These are phyloP conservation scores for Eupeodes latifasciatus DNA, from an alignment of 2,888 invertebrate genomes.

Conservation along the genomic window DNA sequence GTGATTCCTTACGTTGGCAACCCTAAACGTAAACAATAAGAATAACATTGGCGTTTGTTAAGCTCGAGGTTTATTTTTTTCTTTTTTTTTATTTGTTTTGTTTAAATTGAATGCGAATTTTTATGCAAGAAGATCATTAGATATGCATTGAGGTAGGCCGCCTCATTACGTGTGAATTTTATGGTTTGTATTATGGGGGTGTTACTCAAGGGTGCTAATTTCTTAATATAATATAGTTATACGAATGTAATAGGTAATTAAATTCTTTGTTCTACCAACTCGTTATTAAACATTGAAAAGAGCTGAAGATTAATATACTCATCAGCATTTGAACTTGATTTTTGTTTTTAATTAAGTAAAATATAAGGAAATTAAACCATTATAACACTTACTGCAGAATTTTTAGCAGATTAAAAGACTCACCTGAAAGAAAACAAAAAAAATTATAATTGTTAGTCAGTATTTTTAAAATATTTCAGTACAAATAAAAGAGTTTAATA, in stretches of 20 bases:
- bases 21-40: conserved; percentile 2
- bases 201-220: conserved; percentile 42
- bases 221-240: not conserved
- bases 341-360: no score
- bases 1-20: not conserved
- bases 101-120: conserved; percentile 21
- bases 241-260: not conserved
- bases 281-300: not conserved
- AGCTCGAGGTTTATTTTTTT: conserved; percentile 19
- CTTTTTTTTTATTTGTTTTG: no score
- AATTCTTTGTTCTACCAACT: not conserved
- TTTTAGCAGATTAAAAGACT: not conserved
- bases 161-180: conserved; percentile 1
- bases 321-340: not conserved
- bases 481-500: no score
- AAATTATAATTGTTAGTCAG: not conserved
- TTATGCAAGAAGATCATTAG: conserved; percentile 32
- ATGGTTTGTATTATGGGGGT: conserved; percentile 11
- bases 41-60: conserved; percentile 21
- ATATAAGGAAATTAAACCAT: no score
- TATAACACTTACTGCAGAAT: no score
- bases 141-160: conserved; percentile 55
- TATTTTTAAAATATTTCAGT: no score
- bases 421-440: conserved; percentile 46
- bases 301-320: not conserved